phyloP scores from a whole-genome alignment of 1,140 invertebrate species.

The Anagrus nilaparvatae region DNA sequence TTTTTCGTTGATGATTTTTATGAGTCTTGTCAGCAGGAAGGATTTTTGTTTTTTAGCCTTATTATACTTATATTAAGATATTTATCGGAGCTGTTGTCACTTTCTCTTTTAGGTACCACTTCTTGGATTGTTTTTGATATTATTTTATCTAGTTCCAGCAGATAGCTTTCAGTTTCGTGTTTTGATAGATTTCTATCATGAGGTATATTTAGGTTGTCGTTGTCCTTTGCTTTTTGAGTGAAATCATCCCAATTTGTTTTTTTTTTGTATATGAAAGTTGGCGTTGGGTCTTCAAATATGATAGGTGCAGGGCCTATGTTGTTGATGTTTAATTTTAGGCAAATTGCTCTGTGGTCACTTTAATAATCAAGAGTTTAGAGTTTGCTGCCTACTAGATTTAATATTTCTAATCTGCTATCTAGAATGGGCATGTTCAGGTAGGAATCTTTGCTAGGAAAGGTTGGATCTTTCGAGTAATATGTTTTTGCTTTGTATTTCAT shows the following conservation, averaged over 20 bases:
- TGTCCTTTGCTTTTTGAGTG: background rate
- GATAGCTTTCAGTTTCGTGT: conserved; percentile 5
- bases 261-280: background rate
- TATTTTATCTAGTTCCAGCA: too few species aligned
- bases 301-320: background rate
- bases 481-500: background rate
- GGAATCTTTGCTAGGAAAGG: conserved; percentile 2
- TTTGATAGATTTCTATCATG: conserved; percentile 7
- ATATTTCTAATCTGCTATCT: conserved; percentile 1
- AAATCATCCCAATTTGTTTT: conserved; percentile 1
- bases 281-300: background rate
- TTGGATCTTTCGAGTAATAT: background rate
- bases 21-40: too few species aligned
- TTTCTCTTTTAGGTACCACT: too few species aligned
- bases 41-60: too few species aligned
- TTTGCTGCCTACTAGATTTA: conserved; percentile 1
- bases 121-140: too few species aligned
- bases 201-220: conserved; percentile 1
- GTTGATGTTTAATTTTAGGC: background rate
- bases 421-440: conserved; percentile 7
- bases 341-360: conserved; percentile 15
- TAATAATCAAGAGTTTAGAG: conserved; percentile 8
- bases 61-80: too few species aligned
- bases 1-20: too few species aligned
- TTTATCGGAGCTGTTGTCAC: too few species aligned